A percentile compares a stretch with the other conserved stretches of the same genome.
phyloP scores from a whole-genome alignment of 2,888 invertebrate genomes.

The Drosophila diplacantha region DNA sequence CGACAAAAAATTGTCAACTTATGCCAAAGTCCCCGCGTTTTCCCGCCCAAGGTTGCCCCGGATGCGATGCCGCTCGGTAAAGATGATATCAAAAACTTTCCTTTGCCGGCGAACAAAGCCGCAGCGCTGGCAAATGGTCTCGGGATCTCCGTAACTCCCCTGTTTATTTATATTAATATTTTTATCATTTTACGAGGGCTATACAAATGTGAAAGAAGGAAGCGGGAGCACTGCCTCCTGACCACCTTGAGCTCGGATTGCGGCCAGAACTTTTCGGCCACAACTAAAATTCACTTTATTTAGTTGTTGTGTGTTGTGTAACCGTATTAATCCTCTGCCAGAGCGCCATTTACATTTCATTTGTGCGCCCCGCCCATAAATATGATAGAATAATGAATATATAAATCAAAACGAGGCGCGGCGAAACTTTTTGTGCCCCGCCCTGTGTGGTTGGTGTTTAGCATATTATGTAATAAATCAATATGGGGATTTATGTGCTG shows the following conservation, averaged over 20 bases:
- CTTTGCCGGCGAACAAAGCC: constrained; percentile 25
- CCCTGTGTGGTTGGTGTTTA: constrained; percentile 31
- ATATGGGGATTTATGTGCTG: constrained; percentile 18
- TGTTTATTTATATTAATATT: constrained; percentile 65
- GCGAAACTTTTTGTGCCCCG: constrained; percentile 33
- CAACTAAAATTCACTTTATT: constrained; percentile 50
- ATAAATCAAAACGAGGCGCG: constrained; percentile 52
- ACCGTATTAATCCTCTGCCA: constrained; percentile 43
- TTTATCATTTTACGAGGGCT: constrained; percentile 62
- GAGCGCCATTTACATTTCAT: constrained; percentile 59
- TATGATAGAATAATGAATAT: constrained; percentile 54
- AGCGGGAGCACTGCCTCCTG: constrained; percentile 4
- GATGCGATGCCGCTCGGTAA: constrained; percentile 26
- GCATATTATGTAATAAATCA: constrained; percentile 47
- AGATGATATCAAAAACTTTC: constrained; percentile 60
- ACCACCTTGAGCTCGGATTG: constrained; percentile 55
- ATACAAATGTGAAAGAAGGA: constrained; percentile 34
- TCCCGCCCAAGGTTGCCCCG: constrained; percentile 16
- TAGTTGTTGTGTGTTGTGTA: constrained; percentile 23
- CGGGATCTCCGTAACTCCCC: constrained; percentile 53
- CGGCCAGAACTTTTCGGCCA: constrained; percentile 49
- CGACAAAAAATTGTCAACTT: constrained; percentile 55
- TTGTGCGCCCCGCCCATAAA: constrained; percentile 39
- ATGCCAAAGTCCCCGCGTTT: constrained; percentile 37
- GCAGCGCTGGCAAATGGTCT: constrained; percentile 57